These are phyloP conservation scores for Drosophila barbarae DNA, from an alignment of 2,888 invertebrate species.

Conservation along the genomic window DNA sequence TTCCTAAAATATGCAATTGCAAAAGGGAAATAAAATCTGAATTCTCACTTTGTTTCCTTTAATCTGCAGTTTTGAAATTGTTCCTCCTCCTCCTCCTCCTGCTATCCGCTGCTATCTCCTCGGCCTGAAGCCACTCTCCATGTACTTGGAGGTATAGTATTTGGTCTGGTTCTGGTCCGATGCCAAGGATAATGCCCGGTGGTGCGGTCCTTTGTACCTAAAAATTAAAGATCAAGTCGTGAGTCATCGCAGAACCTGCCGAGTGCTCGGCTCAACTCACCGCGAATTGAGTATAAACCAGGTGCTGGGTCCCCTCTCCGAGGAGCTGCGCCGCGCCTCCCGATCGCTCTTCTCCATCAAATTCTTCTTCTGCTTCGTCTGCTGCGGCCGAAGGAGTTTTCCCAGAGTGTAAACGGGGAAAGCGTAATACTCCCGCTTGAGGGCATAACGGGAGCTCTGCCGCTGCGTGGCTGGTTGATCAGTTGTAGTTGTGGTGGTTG, in stretches of 20 bases:
- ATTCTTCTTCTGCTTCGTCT: background rate
- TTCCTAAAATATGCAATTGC: too few species aligned
- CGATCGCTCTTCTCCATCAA: conserved; percentile 8
- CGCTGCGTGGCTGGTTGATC: conserved; percentile 19
- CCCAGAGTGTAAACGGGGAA: conserved; percentile 72
- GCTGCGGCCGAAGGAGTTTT: conserved; percentile 56
- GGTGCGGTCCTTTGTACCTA: conserved; percentile 69
- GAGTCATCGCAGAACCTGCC: background rate
- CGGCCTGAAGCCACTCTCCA: conserved; percentile 21
- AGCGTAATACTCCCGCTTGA: conserved; percentile 64
- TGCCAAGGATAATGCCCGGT: conserved; percentile 18
- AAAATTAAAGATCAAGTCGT: background rate
- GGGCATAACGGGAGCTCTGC: conserved; percentile 64
- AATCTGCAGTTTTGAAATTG: background rate
- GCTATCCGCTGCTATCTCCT: background rate
- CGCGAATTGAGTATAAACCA: conserved; percentile 76
- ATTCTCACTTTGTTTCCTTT: background rate
- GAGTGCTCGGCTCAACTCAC: conserved; percentile 38
- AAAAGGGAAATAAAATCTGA: too few species aligned
- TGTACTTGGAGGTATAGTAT: conserved; percentile 63
- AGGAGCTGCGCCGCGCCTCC: conserved; percentile 10
- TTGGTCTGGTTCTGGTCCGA: conserved; percentile 19
- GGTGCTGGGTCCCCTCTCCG: conserved; percentile 44
- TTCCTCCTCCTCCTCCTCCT: background rate
- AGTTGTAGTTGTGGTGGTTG: conserved; percentile 20